Conservation (phyloP, 2,113 vertebrate genomes). For the Petrocephalus microphthalmus region DNA sequence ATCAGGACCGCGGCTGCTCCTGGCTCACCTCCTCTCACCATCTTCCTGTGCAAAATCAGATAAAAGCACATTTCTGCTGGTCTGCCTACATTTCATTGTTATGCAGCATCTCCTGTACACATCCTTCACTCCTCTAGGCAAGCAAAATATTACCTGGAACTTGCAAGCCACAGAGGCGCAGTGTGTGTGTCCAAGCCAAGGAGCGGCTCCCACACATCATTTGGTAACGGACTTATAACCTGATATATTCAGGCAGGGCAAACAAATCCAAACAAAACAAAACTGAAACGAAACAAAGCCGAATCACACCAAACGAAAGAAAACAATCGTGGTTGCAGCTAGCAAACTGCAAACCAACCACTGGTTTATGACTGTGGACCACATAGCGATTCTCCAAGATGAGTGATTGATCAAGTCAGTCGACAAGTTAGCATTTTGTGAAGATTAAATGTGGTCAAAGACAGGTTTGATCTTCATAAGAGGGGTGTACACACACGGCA, state of each 20-base stretch:
- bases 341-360: neutral
- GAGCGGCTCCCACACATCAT: neutral
- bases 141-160: neutral
- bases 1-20: neutral
- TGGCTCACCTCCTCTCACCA: neutral
- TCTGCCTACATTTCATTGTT: neutral
- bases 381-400: neutral
- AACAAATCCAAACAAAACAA: neutral
- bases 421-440: neutral
- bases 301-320: neutral
- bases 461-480: neutral
- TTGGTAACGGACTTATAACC: neutral
- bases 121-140: slow-evolving; percentile 1
- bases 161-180: neutral
- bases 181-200: neutral
- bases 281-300: neutral
- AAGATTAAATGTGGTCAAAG: neutral
- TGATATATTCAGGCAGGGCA: neutral
- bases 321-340: neutral
- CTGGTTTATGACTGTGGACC: neutral
- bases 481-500: neutral
- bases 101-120: neutral
- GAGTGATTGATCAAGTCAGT: neutral
- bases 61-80: neutral
- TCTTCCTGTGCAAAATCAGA: neutral